phyloP scores from a whole-genome alignment of 2,888 invertebrate genomes.

The Melanostoma scalare region DNA sequence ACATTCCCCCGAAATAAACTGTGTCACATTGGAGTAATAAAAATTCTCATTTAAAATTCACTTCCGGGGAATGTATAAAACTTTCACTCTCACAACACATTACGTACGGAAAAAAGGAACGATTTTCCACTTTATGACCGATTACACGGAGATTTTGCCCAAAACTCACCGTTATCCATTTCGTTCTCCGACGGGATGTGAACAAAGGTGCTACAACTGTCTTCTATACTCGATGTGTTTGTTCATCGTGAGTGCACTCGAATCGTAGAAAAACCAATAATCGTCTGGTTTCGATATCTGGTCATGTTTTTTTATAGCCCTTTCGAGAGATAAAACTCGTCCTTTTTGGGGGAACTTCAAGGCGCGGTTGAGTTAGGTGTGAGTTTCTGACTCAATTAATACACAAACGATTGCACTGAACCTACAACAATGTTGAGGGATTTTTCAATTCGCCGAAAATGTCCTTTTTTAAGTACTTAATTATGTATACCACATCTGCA shows the following conservation, averaged over 20 bases:
- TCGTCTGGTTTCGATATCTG: constrained; percentile 47
- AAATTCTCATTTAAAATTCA: background rate
- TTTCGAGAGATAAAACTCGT: constrained; percentile 1
- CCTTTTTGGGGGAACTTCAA: constrained; percentile 8
- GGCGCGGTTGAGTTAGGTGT: too few species aligned
- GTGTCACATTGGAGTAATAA: constrained; percentile 42
- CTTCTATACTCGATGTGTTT: constrained; percentile 6
- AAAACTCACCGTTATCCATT: constrained; percentile 69
- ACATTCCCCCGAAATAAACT: constrained; percentile 31
- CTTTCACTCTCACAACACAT: constrained; percentile 36
- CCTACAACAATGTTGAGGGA: constrained; percentile 8
- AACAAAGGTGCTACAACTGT: background rate
- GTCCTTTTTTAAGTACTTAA: constrained; percentile 32
- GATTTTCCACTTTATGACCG: constrained; percentile 44
- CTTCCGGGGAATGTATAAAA: background rate
- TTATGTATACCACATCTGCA: constrained; percentile 13
- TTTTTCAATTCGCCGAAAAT: constrained; percentile 38
- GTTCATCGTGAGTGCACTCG: constrained; percentile 41
- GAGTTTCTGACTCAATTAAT: constrained; percentile 10
- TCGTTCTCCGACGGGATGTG: constrained; percentile 38
- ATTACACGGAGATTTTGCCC: constrained; percentile 41
- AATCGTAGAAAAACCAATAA: constrained; percentile 61
- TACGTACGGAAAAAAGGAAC: constrained; percentile 1
- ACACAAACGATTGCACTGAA: constrained; percentile 28
- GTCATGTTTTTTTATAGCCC: constrained; percentile 7